A percentile compares a stretch with the other conserved stretches of the same genome.
Evolutionary conservation across 2,888 invertebrate species (phyloP).

Genomic region (Agrotis ipsilon): DNA sequence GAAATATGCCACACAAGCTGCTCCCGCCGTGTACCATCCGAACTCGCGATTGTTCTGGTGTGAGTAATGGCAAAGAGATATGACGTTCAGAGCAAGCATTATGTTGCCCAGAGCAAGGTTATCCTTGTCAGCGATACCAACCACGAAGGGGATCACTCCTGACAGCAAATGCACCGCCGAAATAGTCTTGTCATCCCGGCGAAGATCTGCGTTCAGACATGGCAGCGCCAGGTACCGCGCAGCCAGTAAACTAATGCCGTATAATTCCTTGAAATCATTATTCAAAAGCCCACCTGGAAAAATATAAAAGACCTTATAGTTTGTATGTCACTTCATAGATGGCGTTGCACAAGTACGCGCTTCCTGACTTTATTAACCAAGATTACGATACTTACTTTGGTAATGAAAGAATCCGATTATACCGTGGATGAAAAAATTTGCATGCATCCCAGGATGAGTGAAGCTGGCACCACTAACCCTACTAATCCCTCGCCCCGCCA

Average conservation of each 20-base stretch:
- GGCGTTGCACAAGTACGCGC: background rate
- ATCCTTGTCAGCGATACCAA: constrained; percentile 77
- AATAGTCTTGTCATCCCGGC: constrained; percentile 69
- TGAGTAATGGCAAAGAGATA: constrained; percentile 78
- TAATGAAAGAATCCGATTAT: constrained; percentile 81
- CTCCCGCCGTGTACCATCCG: constrained; percentile 83
- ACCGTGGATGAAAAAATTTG: constrained; percentile 84
- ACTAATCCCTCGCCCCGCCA: constrained; percentile 76
- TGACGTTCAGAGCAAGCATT: constrained; percentile 78
- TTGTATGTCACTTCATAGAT: background rate
- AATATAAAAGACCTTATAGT: constrained; percentile 7
- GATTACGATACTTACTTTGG: constrained; percentile 62
- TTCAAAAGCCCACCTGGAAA: constrained; percentile 76
- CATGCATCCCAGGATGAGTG: constrained; percentile 84
- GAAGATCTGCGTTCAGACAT: constrained; percentile 83
- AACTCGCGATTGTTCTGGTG: constrained; percentile 72
- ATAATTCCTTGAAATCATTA: constrained; percentile 76
- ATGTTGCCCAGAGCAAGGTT: constrained; percentile 76
- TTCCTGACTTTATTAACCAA: background rate
- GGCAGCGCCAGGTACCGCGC: constrained; percentile 81
- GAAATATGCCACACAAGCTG: constrained; percentile 79
- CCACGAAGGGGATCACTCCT: constrained; percentile 80
- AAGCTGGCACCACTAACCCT: constrained; percentile 66
- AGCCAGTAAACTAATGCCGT: constrained; percentile 76
- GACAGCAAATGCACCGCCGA: constrained; percentile 78